Conservation (phyloP, 2,113 vertebrate species). For the Todiramphus chloris region DNA sequence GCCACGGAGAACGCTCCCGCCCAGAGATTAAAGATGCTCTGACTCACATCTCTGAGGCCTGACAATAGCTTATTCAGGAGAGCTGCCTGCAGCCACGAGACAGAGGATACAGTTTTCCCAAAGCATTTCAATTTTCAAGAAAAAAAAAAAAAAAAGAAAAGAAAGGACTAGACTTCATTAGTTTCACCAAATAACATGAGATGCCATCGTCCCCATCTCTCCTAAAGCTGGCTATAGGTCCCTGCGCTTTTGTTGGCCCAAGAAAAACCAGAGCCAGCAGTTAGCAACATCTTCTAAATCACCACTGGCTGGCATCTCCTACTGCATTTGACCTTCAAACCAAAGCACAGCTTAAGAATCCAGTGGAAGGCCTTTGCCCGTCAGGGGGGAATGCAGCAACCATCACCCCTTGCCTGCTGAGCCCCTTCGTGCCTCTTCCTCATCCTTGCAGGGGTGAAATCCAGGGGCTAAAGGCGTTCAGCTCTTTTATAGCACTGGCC, state of each 20-base stretch:
- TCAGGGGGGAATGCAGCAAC: not conserved
- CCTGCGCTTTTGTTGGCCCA: not conserved
- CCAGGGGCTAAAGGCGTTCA: not conserved
- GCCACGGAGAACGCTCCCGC: conserved; percentile 23
- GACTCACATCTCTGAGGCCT: conserved; percentile 59
- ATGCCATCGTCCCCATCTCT: not conserved
- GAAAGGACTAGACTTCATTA: not conserved
- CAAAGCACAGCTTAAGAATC: not conserved
- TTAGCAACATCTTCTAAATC: not conserved
- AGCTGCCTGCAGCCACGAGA: conserved; percentile 19
- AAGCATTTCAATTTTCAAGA: conserved; percentile 27
- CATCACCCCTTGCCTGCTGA: not conserved
- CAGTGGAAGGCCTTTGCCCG: not conserved
- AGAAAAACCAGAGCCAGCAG: not conserved
- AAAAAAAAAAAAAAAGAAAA: not conserved
- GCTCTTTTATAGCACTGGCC: not conserved
- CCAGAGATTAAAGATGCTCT: conserved; percentile 65
- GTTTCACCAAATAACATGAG: not conserved
- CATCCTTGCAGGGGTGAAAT: not conserved
- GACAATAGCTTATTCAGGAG: conserved; percentile 61
- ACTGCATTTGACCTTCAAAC: not conserved
- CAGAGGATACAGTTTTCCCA: conserved; percentile 42
- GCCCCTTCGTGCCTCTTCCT: not conserved
- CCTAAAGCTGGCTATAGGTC: not conserved
- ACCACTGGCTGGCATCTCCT: not conserved